Base-by-base conservation (phyloP, 2,888 invertebrate genomes). In the Cerceris rybyensis region DNA sequence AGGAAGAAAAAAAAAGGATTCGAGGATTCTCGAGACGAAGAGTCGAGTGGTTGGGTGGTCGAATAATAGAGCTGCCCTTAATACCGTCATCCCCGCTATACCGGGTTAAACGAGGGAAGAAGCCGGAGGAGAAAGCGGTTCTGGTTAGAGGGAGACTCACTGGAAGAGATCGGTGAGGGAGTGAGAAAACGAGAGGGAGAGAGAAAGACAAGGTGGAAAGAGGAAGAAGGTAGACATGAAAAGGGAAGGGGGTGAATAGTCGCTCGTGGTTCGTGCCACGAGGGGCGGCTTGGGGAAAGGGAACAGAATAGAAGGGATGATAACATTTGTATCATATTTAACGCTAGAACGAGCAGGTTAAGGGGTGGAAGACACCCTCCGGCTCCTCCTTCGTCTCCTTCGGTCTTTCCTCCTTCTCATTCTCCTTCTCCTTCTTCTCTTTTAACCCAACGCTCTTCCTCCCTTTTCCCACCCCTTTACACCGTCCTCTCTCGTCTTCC, bases 301-400 rank as follows among this genome's bases (percentile, higher is more conserved):
- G 82, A 84, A 85, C 86, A 87, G 86, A 88, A 90, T 88, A 88
- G 89, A 88, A 88, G 89, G 88, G 90, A 90, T 90, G 91, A 91
- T 91, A 91, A 91, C 91, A 91, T 91, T 91, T 91, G 91, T 91
- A 91, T 91, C 90, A 89, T 90, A 90, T 90, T 90, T 90, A 91
- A 91, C 90, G 91, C 86, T 89, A 88, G 90, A 90, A 88, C 86
- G 90, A 87, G 86, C 90, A 88, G 87, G 89, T 87, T 88, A 87
- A 89, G 89, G 88, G 88, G 88, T 85, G 81, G 88, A 85, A 87
- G 87, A 86, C 86, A 82, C 79, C 82, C 85, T 79, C 79, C 74
- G 70, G 63, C 79, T 77, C 64, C 75, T 71, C 75, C 83, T 81
- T 77, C 77, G 50, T 69, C 69, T 57, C 65, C 77, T 78, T 52